Conservation (phyloP, 2,113 vertebrate genomes). For the Boulengerochromis microlepis region DNA sequence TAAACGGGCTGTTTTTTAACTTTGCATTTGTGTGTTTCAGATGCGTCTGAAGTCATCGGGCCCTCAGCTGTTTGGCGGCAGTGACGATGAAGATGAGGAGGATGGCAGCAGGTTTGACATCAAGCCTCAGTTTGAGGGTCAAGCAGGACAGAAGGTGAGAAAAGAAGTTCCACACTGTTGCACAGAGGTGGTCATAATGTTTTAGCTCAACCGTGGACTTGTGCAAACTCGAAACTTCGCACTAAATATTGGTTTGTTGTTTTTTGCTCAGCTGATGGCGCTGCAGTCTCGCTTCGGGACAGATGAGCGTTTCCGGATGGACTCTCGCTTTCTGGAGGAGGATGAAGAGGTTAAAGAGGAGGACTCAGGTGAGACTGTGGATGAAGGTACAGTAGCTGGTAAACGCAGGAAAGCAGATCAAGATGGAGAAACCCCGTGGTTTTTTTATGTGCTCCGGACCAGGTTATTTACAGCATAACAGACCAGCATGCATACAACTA, state of each 20-base stretch:
- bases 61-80: conserved; percentile 79
- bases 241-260: not conserved
- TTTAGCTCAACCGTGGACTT: not conserved
- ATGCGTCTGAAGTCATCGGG: conserved; percentile 14
- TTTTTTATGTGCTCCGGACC: not conserved
- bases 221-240: not conserved
- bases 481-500: not conserved
- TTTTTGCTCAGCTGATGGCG: conserved; percentile 78
- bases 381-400: not conserved
- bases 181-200: not conserved
- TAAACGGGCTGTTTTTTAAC: not conserved
- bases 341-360: conserved; percentile 54
- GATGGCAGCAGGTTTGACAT: conserved; percentile 76
- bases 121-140: conserved; percentile 92
- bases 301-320: conserved; percentile 88
- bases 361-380: conserved; percentile 65
- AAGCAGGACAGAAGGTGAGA: conserved; percentile 86
- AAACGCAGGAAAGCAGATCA: not conserved
- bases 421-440: rapidly evolving
- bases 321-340: conserved; percentile 85
- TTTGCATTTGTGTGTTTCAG: not conserved
- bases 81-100: conserved; percentile 74
- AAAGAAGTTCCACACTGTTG: not conserved
- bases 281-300: conserved; percentile 85
- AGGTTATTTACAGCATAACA: not conserved